A percentile compares a stretch with the other conserved stretches of the same genome.
These are phyloP conservation scores for Athene cunicularia DNA, from an alignment of 2,113 vertebrate species.

Conservation along the genomic window DNA sequence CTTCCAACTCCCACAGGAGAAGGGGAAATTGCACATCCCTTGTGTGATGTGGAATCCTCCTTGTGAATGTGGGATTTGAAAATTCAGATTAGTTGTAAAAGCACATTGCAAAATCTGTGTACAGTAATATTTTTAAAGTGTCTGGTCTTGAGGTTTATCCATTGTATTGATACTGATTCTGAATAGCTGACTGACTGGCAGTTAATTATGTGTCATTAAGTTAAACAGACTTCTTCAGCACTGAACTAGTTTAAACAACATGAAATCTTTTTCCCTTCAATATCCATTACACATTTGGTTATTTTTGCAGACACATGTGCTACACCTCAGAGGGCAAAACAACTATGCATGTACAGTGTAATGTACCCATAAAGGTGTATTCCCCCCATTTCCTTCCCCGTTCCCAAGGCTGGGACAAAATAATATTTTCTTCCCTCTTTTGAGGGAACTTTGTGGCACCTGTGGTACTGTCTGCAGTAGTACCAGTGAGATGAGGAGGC, in stretches of 20 bases:
- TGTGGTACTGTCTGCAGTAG: background rate
- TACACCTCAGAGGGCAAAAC: background rate
- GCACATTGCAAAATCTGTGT: background rate
- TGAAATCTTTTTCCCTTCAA: background rate
- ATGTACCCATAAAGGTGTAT: too few species aligned
- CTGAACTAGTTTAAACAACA: background rate
- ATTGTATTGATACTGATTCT: background rate
- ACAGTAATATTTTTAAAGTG: background rate
- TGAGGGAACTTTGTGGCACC: background rate
- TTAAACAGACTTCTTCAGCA: background rate
- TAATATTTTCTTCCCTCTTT: background rate
- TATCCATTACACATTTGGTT: background rate
- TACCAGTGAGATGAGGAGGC: background rate
- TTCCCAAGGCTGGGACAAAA: background rate
- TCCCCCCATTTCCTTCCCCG: background rate
- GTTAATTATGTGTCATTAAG: background rate
- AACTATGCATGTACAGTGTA: too few species aligned
- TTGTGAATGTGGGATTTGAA: rapidly evolving
- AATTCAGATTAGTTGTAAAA: background rate
- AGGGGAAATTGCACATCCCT: background rate
- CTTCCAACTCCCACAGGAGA: background rate
- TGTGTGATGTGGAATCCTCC: background rate
- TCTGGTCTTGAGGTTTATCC: background rate
- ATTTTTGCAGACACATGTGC: background rate
- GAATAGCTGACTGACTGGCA: background rate